phyloP scores from a whole-genome alignment of 1,140 invertebrate genomes.

The Tigriopus japonicus region DNA sequence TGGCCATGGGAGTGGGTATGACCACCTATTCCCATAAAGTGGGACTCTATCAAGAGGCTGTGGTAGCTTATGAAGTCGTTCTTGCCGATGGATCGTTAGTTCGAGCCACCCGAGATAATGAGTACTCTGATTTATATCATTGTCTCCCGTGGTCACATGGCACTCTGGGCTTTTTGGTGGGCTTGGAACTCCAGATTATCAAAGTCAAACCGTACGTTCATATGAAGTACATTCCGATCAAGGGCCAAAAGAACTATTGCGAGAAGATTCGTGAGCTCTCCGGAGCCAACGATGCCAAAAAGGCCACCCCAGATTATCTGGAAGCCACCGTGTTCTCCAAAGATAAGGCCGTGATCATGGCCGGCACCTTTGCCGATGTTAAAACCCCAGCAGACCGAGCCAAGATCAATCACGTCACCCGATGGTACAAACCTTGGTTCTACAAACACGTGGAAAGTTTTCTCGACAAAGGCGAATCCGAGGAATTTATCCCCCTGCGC shows the following conservation, averaged over 20 bases:
- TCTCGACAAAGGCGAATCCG: slow-evolving; percentile 25
- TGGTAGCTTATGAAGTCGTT: slow-evolving; percentile 33
- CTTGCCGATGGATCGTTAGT: slow-evolving; percentile 31
- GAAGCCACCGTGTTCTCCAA: slow-evolving; percentile 34
- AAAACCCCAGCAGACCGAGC: slow-evolving; percentile 18
- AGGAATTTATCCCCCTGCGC: slow-evolving; percentile 33
- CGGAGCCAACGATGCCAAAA: slow-evolving; percentile 25
- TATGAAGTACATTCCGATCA: slow-evolving; percentile 33
- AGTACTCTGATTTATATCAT: slow-evolving; percentile 31
- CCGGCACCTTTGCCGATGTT: slow-evolving; percentile 30
- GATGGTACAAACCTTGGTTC: slow-evolving; percentile 41
- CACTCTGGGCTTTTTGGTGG: slow-evolving; percentile 34
- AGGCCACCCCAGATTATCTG: slow-evolving; percentile 29
- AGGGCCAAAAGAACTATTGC: slow-evolving; percentile 32
- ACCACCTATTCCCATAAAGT: slow-evolving; percentile 26
- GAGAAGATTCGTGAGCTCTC: slow-evolving; percentile 29
- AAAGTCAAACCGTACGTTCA: slow-evolving; percentile 30
- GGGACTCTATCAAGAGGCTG: slow-evolving; percentile 34
- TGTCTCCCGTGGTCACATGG: slow-evolving; percentile 37
- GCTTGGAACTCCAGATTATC: slow-evolving; percentile 31
- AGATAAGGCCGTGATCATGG: slow-evolving; percentile 35
- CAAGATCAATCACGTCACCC: slow-evolving; percentile 29
- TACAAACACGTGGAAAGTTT: slow-evolving; percentile 40
- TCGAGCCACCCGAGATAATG: slow-evolving; percentile 27
- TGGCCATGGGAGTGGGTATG: slow-evolving; percentile 36